Conservation (phyloP, 1,140 invertebrate species). For the Dreissena rostriformis region DNA sequence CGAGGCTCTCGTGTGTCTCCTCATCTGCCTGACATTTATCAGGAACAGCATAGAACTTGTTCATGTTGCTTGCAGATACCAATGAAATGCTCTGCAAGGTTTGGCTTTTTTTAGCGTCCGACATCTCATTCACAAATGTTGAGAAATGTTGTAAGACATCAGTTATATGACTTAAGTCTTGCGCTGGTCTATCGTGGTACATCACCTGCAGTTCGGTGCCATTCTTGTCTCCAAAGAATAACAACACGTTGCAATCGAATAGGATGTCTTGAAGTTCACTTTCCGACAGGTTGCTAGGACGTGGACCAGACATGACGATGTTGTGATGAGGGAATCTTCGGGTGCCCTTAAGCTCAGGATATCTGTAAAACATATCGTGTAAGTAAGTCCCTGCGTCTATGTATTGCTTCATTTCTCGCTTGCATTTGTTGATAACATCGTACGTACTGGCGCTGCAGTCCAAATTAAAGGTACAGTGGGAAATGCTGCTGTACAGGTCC, state of each 20-base stretch:
- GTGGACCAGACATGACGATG: conserved; percentile 55
- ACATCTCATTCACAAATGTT: conserved; percentile 59
- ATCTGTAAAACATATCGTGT: conserved; percentile 64
- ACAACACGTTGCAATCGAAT: conserved; percentile 64
- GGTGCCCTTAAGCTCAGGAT: conserved; percentile 60
- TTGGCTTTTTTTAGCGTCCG: background rate
- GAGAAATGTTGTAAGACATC: conserved; percentile 65
- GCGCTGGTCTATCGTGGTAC: conserved; percentile 62
- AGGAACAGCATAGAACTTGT: conserved; percentile 48
- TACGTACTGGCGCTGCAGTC: conserved; percentile 26
- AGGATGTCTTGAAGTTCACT: conserved; percentile 44
- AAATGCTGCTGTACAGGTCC: conserved; percentile 59
- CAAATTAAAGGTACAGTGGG: conserved; percentile 59
- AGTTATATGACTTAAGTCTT: conserved; percentile 60
- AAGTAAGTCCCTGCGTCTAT: conserved; percentile 59
- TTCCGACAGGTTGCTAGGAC: background rate
- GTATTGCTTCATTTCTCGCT: conserved; percentile 44
- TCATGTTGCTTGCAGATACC: conserved; percentile 56
- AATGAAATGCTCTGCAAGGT: conserved; percentile 53
- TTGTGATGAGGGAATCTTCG: conserved; percentile 64
- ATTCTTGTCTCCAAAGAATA: conserved; percentile 46
- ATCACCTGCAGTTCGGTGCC: conserved; percentile 53
- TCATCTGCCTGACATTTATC: background rate
- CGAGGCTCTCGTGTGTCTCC: background rate
- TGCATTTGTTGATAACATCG: conserved; percentile 43